Conservation (phyloP, 2,113 vertebrate genomes). For the Panthera tigris region DNA sequence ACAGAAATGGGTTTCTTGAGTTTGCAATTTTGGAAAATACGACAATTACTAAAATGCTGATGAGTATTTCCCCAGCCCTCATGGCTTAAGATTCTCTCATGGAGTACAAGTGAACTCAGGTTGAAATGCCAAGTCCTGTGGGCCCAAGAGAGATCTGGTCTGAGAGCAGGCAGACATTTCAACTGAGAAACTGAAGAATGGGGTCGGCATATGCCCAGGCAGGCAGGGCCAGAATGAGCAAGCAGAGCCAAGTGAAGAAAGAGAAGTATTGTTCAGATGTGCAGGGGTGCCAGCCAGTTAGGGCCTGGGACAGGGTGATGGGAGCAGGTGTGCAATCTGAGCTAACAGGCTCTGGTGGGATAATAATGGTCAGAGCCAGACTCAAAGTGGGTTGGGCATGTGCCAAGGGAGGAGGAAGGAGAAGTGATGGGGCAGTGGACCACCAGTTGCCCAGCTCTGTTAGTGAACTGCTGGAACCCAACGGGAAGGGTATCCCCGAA, state of each 20-base stretch:
- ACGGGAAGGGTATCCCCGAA: neutral
- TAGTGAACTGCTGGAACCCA: neutral
- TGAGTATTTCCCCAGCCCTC: neutral
- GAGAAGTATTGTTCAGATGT: neutral
- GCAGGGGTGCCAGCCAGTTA: neutral
- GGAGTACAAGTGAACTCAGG: neutral
- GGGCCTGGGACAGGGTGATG: neutral
- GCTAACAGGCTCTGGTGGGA: neutral
- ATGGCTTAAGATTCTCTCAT: neutral
- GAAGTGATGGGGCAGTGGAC: neutral
- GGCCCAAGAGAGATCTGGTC: neutral
- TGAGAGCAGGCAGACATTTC: neutral
- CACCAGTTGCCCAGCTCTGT: neutral
- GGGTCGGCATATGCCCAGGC: neutral
- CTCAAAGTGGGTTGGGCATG: neutral
- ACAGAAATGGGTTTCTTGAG: neutral
- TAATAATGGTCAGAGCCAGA: neutral
- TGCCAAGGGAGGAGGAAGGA: neutral
- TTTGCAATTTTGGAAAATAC: constrained; percentile 22
- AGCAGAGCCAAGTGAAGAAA: neutral
- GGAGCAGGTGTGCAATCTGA: neutral
- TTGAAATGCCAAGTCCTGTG: neutral
- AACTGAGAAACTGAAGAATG: neutral
- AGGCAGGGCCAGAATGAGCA: neutral
- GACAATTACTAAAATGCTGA: neutral